These are phyloP conservation scores for Eupithecia subfuscata DNA, from an alignment of 2,888 invertebrate genomes.

Conservation along the genomic window DNA sequence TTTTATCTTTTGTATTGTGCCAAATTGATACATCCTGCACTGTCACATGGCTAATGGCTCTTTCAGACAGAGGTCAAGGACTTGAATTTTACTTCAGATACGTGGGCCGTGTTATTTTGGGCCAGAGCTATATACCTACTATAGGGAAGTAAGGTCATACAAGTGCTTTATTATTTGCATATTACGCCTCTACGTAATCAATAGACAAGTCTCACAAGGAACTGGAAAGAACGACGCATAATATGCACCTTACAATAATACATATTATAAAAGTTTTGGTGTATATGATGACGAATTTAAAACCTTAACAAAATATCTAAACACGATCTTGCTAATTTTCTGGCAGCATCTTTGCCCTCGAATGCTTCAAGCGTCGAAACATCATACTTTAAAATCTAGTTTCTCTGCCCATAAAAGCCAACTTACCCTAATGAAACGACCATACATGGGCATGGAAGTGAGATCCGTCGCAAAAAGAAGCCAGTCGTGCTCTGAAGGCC, in stretches of 20 bases:
- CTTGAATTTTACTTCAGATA: no score
- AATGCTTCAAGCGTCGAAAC: constrained; percentile 22
- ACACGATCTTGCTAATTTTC: not conserved
- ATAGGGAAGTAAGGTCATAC: not conserved
- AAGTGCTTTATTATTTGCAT: not conserved
- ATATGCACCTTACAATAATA: no score
- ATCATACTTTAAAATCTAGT: constrained; percentile 32
- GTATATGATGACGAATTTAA: not conserved
- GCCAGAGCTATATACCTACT: not conserved
- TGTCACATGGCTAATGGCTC: constrained; percentile 13
- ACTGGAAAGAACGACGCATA: not conserved
- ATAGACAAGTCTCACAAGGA: not conserved
- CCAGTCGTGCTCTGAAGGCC: constrained; percentile 72
- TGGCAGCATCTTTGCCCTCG: constrained; percentile 20
- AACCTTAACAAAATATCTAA: not conserved
- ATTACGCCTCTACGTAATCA: not conserved
- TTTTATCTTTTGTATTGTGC: no score
- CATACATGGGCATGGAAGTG: constrained; percentile 59
- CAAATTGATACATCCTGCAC: no score
- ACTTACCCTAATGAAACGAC: constrained; percentile 59
- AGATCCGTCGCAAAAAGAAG: constrained; percentile 59
- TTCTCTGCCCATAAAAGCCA: constrained; percentile 53
- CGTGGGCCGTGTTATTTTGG: not conserved
- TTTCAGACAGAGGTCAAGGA: constrained; percentile 15
- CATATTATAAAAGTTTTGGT: not conserved